Evolutionary conservation across 2,113 vertebrate species (phyloP).

Genomic region (Vidua chalybeata): DNA sequence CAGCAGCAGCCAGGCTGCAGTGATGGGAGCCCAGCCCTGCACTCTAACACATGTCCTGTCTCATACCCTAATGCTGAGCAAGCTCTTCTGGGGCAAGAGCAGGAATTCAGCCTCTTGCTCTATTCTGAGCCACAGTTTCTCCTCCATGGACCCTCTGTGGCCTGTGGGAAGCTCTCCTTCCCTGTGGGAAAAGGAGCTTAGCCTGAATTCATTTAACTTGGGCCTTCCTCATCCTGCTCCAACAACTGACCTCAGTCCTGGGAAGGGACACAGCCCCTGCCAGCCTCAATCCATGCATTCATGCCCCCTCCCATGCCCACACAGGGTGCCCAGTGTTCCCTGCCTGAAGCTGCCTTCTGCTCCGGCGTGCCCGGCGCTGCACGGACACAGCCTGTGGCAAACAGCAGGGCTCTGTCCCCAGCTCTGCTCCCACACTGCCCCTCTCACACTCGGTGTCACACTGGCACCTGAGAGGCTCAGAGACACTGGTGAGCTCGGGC

Average conservation of each 20-base stretch:
- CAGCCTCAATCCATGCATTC: not conserved
- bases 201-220: not conserved
- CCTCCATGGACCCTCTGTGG: fast-evolving
- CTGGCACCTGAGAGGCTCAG: fast-evolving
- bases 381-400: not conserved
- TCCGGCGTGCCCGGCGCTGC: not conserved
- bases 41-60: not conserved
- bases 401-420: constrained; percentile 28
- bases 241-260: constrained; percentile 12
- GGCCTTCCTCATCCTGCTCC: not conserved
- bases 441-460: not conserved
- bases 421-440: not conserved
- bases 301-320: not conserved
- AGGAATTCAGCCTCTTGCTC: not conserved
- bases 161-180: not conserved
- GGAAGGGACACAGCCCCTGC: not conserved
- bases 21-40: not conserved
- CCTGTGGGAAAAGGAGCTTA: not conserved
- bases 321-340: constrained; percentile 4
- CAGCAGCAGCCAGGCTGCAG: not conserved
- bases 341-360: not conserved
- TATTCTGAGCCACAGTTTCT: not conserved
- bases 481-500: not conserved
- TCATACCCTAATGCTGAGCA: not conserved
- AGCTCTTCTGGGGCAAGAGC: not conserved